Conservation (phyloP, 2,888 invertebrate species). For the Diabrotica balteata region DNA sequence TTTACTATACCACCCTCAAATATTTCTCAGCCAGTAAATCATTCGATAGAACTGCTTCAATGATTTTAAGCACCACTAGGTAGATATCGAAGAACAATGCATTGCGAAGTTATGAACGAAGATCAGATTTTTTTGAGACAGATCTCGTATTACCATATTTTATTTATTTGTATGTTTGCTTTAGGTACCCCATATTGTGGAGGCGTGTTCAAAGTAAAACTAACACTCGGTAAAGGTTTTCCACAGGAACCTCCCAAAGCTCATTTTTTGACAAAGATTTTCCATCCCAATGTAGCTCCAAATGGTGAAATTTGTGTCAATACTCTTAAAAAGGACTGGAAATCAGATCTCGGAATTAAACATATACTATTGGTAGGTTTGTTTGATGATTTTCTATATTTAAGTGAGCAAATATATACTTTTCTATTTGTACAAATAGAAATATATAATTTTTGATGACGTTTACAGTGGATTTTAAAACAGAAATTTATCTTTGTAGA, state of each 20-base stretch:
- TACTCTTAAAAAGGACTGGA: conserved; percentile 96
- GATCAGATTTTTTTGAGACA: no score
- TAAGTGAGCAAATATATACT: no score
- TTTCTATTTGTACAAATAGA: no score
- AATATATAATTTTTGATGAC: no score
- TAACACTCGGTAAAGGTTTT: conserved; percentile 91
- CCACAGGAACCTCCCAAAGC: conserved; percentile 92
- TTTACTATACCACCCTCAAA: no score
- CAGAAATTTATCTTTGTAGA: conserved; percentile 62
- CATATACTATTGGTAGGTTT: conserved; percentile 83
- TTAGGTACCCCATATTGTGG: conserved; percentile 88
- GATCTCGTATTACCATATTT: no score
- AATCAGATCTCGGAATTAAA: conserved; percentile 92
- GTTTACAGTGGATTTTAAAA: no score
- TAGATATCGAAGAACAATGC: no score
- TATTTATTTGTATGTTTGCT: not conserved
- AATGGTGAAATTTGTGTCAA: conserved; percentile 97
- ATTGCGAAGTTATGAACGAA: no score
- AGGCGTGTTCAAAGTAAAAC: conserved; percentile 88
- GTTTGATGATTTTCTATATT: not conserved
- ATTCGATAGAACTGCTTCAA: no score
- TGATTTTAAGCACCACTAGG: no score
- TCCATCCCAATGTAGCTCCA: conserved; percentile 94
- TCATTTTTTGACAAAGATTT: conserved; percentile 92
- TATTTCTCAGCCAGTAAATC: no score